Conservation (phyloP, 2,888 invertebrate species). For the Macroteleia sp. region DNA sequence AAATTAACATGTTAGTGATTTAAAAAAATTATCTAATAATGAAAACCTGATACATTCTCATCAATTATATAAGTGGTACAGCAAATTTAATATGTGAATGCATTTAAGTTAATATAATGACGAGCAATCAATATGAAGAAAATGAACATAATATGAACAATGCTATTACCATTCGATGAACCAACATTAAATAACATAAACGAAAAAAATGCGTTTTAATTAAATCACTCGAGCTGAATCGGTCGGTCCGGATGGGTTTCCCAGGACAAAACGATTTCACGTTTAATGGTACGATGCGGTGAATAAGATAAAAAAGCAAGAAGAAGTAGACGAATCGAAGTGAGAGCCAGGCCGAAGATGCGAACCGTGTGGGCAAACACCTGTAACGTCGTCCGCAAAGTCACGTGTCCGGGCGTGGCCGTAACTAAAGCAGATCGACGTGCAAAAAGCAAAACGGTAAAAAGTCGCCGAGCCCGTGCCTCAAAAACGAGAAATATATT, state of each 20-base stretch:
- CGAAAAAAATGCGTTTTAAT: constrained; percentile 54
- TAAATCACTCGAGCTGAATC: constrained; percentile 42
- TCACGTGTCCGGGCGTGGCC: constrained; percentile 81
- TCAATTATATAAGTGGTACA: no score
- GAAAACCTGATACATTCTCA: no score
- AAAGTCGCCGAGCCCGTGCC: constrained; percentile 76
- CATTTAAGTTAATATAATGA: no score
- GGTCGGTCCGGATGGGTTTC: constrained; percentile 60
- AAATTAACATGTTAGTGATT: no score
- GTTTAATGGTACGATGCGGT: constrained; percentile 65
- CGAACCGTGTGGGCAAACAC: constrained; percentile 73
- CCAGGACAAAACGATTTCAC: constrained; percentile 74
- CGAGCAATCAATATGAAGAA: no score
- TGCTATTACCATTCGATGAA: no score
- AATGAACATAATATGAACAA: no score
- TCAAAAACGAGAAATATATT: constrained; percentile 73
- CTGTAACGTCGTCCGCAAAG: constrained; percentile 75
- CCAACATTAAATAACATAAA: constrained; percentile 30
- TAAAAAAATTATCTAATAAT: no score
- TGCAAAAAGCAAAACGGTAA: constrained; percentile 72
- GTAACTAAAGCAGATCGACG: constrained; percentile 77
- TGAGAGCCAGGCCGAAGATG: constrained; percentile 53
- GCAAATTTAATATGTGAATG: no score
- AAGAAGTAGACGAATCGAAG: constrained; percentile 56
- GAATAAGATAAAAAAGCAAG: constrained; percentile 62